These are phyloP conservation scores for Crotalus horridus DNA, from an alignment of 2,113 vertebrate genomes.

Conservation along the genomic window DNA sequence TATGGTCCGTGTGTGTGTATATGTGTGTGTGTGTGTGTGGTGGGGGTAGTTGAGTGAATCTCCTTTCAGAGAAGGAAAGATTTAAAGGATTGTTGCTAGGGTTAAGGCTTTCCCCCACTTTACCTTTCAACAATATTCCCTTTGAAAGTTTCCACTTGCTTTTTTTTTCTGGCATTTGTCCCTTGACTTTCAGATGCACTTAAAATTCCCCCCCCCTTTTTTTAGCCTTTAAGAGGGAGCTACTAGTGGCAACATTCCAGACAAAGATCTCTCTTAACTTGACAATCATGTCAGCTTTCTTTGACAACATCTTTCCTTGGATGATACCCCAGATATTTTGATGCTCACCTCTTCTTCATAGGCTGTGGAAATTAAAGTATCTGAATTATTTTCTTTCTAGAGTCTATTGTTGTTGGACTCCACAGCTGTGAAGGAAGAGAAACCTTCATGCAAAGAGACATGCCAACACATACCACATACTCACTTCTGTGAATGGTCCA, in stretches of 20 bases:
- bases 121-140: not conserved
- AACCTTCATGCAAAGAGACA: not conserved
- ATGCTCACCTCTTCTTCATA: not conserved
- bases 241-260: not conserved
- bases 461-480: not conserved
- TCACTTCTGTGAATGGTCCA: not conserved
- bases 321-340: not conserved
- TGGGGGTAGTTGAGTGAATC: not conserved
- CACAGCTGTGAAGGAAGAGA: not conserved
- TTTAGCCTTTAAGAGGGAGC: not conserved
- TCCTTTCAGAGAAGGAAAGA: not conserved
- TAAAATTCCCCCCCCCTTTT: not conserved
- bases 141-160: not conserved
- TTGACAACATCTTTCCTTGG: not conserved
- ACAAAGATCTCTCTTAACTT: not conserved
- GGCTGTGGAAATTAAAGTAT: not conserved
- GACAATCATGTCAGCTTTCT: not conserved
- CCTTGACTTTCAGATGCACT: not conserved
- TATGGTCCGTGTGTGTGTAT: not conserved
- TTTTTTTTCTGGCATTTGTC: not conserved
- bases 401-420: not conserved
- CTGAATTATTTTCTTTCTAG: not conserved
- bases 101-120: not conserved
- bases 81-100: not conserved
- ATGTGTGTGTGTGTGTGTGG: not conserved